Conservation (phyloP, 2,797 vertebrate genomes). For the Rachycentron canadum region DNA sequence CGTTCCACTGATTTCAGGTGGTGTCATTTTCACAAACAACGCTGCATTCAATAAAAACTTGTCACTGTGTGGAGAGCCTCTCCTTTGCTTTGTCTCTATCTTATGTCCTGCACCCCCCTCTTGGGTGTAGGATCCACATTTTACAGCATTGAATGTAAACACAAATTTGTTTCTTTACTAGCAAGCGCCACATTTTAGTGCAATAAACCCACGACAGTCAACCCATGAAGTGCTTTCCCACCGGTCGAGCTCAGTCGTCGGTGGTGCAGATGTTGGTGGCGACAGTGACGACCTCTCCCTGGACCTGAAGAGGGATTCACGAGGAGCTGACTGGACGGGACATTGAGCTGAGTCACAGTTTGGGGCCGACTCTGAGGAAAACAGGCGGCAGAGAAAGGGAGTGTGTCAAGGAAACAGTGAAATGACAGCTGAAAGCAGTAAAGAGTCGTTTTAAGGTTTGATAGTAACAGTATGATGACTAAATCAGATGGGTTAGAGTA, state of each 20-base stretch:
- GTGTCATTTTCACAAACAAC: too few species aligned
- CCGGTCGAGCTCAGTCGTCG: neutral
- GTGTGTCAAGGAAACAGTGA: slow-evolving; percentile 22
- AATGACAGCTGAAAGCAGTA: slow-evolving; percentile 47
- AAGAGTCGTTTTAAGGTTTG: slow-evolving; percentile 30
- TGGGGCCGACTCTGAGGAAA: slow-evolving; percentile 15
- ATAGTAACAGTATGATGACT: slow-evolving; percentile 1
- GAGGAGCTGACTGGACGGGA: slow-evolving; percentile 27
- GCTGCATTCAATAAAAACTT: too few species aligned
- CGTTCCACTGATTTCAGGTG: too few species aligned
- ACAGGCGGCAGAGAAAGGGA: slow-evolving; percentile 14
- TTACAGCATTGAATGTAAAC: neutral
- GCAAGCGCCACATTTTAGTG: neutral
- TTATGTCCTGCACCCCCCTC: too few species aligned
- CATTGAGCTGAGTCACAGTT: slow-evolving; percentile 36
- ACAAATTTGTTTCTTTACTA: neutral
- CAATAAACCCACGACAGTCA: neutral
- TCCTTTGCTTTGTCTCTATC: too few species aligned
- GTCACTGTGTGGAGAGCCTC: too few species aligned
- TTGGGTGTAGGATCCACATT: neutral
- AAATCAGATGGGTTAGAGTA: slow-evolving; percentile 43
- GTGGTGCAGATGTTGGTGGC: neutral
- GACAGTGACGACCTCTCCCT: neutral
- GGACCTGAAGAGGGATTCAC: slow-evolving; percentile 20
- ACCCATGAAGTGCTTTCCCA: neutral